Evolutionary conservation across 2,797 vertebrate genomes (phyloP).

Genomic region (Parambassis ranga): DNA sequence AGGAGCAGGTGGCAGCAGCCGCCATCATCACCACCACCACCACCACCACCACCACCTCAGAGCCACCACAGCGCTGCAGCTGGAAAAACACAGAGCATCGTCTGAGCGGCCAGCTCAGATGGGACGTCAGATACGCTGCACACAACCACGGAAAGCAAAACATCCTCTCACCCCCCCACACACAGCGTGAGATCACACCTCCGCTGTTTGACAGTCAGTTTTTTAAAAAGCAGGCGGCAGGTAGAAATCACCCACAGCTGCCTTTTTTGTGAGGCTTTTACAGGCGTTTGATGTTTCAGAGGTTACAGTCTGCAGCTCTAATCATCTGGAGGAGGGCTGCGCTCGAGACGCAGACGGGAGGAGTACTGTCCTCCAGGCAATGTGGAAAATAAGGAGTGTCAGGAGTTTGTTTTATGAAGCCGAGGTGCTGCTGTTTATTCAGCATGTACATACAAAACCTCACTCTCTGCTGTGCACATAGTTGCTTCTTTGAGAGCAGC

Average conservation of each 20-base stretch:
- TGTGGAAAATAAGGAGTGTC: background rate
- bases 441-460: background rate
- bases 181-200: slow-evolving; percentile 14
- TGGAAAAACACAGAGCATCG: slow-evolving; percentile 55
- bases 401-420: background rate
- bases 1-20: slow-evolving; percentile 23
- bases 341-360: background rate
- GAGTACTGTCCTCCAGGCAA: slow-evolving; percentile 20
- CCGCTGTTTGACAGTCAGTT: background rate
- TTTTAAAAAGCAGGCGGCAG: slow-evolving; percentile 1
- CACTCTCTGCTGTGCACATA: background rate
- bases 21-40: too few species aligned
- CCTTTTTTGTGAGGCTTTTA: background rate
- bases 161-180: slow-evolving; percentile 47
- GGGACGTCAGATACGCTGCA: slow-evolving; percentile 11
- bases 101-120: background rate
- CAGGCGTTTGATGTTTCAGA: slow-evolving; percentile 23
- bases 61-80: slow-evolving; percentile 36
- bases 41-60: slow-evolving; percentile 17
- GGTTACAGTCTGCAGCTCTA: slow-evolving; percentile 22
- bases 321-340: background rate
- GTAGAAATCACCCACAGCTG: slow-evolving; percentile 28
- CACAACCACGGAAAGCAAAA: slow-evolving; percentile 40
- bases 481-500: too few species aligned
- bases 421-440: background rate